Evolutionary conservation across 2,797 vertebrate genomes (phyloP).

Genomic region (Apogon talboti): DNA sequence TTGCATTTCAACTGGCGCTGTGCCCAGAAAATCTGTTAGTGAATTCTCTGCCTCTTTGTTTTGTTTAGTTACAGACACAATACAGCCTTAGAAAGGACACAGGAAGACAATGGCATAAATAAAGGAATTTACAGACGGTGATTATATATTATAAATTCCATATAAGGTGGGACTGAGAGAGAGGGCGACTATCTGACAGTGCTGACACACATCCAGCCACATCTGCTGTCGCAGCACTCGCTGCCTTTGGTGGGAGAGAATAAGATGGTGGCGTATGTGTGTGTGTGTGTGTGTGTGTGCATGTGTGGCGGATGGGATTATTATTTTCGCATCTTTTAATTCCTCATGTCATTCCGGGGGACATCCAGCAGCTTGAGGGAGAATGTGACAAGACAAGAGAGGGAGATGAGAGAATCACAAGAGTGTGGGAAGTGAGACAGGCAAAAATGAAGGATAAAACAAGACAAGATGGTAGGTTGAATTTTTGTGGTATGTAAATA

Average conservation of each 20-base stretch:
- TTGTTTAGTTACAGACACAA: conserved; percentile 28
- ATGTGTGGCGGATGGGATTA: not conserved
- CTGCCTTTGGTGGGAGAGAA: conserved; percentile 18
- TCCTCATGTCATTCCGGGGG: conserved; percentile 40
- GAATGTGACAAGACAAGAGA: conserved; percentile 37
- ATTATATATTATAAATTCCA: conserved; percentile 54
- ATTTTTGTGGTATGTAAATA: conserved; percentile 30
- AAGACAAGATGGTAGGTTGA: conserved; percentile 26
- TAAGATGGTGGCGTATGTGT: not conserved
- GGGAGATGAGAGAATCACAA: conserved; percentile 19
- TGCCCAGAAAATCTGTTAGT: conserved; percentile 34
- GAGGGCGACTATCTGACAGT: conserved; percentile 35
- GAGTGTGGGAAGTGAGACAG: conserved; percentile 42
- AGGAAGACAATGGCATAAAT: conserved; percentile 30
- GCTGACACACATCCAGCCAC: conserved; percentile 40
- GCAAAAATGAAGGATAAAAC: conserved; percentile 35
- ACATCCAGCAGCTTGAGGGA: conserved; percentile 37
- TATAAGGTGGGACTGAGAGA: not conserved
- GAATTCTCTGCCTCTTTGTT: conserved; percentile 9
- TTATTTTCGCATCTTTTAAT: conserved; percentile 43
- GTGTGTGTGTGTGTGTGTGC: conserved; percentile 5
- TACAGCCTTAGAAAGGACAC: conserved; percentile 21
- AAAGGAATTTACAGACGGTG: conserved; percentile 51
- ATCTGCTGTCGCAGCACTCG: conserved; percentile 53
- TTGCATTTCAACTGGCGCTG: conserved; percentile 10